phyloP scores from a whole-genome alignment of 2,113 vertebrate species.

The Ochotona curzoniae region DNA sequence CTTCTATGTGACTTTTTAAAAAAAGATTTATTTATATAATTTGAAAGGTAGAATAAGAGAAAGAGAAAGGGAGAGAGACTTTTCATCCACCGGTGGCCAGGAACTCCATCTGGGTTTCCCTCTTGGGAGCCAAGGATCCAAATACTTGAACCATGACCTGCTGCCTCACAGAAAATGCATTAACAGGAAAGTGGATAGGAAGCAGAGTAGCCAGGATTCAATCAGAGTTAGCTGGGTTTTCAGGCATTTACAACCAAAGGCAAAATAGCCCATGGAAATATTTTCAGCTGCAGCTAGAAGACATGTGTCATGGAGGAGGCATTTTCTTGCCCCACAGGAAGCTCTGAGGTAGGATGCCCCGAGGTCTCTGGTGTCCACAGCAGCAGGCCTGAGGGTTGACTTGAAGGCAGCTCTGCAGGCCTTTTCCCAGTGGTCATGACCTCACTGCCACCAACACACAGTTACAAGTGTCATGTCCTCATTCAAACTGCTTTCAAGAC shows the following conservation, averaged over 20 bases:
- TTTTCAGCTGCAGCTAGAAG: not conserved
- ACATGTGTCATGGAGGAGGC: not conserved
- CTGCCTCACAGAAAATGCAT: no score
- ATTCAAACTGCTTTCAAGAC: not conserved
- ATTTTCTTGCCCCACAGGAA: not conserved
- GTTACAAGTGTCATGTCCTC: not conserved
- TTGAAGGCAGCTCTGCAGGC: not conserved
- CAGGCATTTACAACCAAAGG: not conserved
- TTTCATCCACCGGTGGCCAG: no score
- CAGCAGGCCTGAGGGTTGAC: not conserved
- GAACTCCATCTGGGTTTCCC: no score
- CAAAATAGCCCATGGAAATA: not conserved
- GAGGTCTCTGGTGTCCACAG: not conserved
- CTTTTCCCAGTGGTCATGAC: not conserved
- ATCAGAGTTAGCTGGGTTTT: not conserved
- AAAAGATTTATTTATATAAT: no score
- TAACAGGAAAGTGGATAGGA: no score
- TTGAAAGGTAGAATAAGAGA: no score
- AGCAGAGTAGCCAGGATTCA: no score
- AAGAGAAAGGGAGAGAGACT: no score
- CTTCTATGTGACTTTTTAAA: not conserved
- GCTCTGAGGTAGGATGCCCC: not conserved
- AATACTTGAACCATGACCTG: no score
- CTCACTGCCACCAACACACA: not conserved
- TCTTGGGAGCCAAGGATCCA: no score